phyloP scores from a whole-genome alignment of 2,888 invertebrate genomes.

The Deilephila elpenor region DNA sequence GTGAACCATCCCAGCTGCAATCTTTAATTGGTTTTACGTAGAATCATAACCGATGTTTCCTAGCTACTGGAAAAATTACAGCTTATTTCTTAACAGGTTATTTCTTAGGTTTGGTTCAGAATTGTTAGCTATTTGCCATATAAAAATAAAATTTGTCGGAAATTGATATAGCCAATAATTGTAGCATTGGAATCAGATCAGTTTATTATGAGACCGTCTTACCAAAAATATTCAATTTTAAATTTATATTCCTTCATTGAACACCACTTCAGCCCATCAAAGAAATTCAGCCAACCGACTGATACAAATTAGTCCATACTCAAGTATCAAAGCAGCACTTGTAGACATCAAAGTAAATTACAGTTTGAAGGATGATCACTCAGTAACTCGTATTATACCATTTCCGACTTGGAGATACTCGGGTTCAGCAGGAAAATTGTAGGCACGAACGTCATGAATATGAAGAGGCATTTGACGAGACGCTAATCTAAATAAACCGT shows the following conservation, averaged over 20 bases:
- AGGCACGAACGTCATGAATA: constrained; percentile 60
- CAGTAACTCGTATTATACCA: constrained; percentile 49
- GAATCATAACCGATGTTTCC: not conserved
- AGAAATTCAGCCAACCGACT: not conserved
- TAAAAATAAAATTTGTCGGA: too few species aligned
- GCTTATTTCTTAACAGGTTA: too few species aligned
- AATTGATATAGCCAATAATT: too few species aligned
- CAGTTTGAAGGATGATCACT: constrained; percentile 26
- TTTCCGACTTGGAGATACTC: constrained; percentile 50
- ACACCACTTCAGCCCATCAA: not conserved
- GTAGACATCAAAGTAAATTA: not conserved
- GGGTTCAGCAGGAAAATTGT: constrained; percentile 51
- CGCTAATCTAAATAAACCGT: constrained; percentile 67
- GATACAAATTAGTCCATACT: constrained; percentile 4
- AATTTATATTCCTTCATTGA: not conserved
- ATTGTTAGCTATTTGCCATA: too few species aligned
- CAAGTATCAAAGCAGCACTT: constrained; percentile 5
- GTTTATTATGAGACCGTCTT: too few species aligned
- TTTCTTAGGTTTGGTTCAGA: too few species aligned
- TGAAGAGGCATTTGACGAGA: constrained; percentile 56
- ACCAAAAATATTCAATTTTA: not conserved
- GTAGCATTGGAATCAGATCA: too few species aligned
- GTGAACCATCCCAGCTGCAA: constrained; percentile 2
- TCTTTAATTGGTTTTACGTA: not conserved
- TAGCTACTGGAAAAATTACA: too few species aligned